These are phyloP conservation scores for Hassar affinis DNA, from an alignment of 2,113 vertebrate genomes.

Conservation along the genomic window DNA sequence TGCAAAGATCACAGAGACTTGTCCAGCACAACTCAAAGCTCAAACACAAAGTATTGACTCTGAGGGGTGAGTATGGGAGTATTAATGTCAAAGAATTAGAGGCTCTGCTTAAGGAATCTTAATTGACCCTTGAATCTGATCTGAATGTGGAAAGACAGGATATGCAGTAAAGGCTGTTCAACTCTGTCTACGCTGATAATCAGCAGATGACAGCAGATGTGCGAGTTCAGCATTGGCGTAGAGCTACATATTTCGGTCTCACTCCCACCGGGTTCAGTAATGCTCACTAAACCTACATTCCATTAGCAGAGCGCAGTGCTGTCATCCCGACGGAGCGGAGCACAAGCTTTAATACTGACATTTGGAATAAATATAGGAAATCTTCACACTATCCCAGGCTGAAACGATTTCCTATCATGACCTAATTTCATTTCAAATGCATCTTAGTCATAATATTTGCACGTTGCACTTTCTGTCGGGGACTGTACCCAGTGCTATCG, in stretches of 20 bases:
- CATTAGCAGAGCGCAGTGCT: background rate
- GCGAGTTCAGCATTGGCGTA: background rate
- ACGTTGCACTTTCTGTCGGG: background rate
- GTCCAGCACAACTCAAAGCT: background rate
- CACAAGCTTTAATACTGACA: background rate
- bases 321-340: background rate
- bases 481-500: background rate
- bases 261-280: constrained; percentile 19
- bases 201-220: background rate
- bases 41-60: background rate
- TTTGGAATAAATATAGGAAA: background rate
- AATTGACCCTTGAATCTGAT: background rate
- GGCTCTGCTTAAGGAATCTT: background rate
- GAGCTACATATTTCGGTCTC: background rate
- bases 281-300: background rate
- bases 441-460: background rate
- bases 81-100: background rate
- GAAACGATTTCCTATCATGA: background rate
- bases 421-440: background rate
- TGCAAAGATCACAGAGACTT: background rate
- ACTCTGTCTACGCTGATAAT: constrained; percentile 3
- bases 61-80: background rate
- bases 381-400: background rate
- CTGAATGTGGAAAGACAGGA: background rate
- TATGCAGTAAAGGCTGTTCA: background rate